Conservation (phyloP, 2,888 invertebrate genomes). For the Frankliniella fusca region DNA sequence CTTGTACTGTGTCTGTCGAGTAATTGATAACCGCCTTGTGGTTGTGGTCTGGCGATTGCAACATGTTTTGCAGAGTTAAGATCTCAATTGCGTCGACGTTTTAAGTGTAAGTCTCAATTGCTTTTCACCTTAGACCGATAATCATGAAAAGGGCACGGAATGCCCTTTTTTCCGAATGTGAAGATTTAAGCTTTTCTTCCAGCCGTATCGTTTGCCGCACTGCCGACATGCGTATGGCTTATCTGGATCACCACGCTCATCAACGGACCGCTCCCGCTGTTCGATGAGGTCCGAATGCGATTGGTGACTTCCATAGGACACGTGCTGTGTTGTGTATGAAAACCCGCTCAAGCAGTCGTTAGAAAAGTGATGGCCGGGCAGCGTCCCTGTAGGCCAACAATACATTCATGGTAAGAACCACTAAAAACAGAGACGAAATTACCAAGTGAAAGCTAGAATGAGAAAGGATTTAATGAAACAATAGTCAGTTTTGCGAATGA, state of each 20-base stretch:
- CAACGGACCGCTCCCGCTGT: neutral
- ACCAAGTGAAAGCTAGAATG: neutral
- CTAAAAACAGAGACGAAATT: neutral
- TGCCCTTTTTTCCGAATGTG: neutral
- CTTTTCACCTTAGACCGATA: neutral
- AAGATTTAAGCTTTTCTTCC: neutral
- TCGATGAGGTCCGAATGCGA: neutral
- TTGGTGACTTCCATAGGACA: no score
- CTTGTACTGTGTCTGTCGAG: neutral
- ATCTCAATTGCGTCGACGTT: neutral
- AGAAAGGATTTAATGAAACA: neutral
- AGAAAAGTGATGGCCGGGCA: neutral
- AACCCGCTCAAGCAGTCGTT: neutral
- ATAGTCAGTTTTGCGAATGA: neutral
- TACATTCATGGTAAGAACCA: neutral
- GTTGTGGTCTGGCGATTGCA: neutral
- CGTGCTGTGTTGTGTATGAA: no score
- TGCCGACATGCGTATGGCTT: constrained; percentile 55
- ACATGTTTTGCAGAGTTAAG: neutral
- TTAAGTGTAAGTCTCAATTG: neutral
- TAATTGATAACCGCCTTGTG: neutral
- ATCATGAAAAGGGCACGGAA: neutral
- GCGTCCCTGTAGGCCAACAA: neutral
- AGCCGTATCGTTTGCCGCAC: constrained; percentile 53
- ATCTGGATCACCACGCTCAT: constrained; percentile 15